Conservation (phyloP, 2,113 vertebrate genomes). For the Hippoglossus stenolepis region DNA sequence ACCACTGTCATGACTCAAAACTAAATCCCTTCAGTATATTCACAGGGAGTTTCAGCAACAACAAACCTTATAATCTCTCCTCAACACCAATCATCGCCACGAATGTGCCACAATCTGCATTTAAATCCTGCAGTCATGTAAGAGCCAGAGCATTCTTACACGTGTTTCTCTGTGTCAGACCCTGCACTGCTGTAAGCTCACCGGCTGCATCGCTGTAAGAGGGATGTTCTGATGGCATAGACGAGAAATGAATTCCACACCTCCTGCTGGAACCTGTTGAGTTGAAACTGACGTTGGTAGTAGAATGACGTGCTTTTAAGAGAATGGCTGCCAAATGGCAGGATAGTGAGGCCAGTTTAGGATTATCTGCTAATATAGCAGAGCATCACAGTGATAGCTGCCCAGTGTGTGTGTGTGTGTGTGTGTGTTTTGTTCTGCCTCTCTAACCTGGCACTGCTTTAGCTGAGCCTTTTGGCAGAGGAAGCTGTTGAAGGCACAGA, state of each 20-base stretch:
- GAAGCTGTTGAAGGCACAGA: constrained; percentile 13
- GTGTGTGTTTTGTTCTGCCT: constrained; percentile 5
- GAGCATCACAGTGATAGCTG: constrained; percentile 34
- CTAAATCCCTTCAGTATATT: too few relatives aligned
- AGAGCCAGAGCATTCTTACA: too few relatives aligned
- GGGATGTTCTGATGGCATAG: neutral
- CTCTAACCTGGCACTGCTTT: constrained; percentile 50
- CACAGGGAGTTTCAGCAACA: too few relatives aligned
- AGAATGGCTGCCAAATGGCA: constrained; percentile 6
- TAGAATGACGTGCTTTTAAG: neutral
- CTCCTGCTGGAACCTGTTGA: neutral
- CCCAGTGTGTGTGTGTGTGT: neutral
- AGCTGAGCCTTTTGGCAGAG: constrained; percentile 22
- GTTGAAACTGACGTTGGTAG: neutral
- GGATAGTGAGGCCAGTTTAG: constrained; percentile 27
- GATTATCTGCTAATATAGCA: constrained; percentile 46
- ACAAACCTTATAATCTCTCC: too few relatives aligned
- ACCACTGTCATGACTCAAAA: neutral
- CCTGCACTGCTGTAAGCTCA: neutral
- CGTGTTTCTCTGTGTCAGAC: neutral
- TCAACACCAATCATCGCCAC: too few relatives aligned
- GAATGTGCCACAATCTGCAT: too few relatives aligned
- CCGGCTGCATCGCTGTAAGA: neutral
- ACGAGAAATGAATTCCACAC: neutral
- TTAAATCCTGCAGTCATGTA: too few relatives aligned